Evolutionary conservation across 2,888 invertebrate genomes (phyloP).

Genomic region (Hyalella azteca): DNA sequence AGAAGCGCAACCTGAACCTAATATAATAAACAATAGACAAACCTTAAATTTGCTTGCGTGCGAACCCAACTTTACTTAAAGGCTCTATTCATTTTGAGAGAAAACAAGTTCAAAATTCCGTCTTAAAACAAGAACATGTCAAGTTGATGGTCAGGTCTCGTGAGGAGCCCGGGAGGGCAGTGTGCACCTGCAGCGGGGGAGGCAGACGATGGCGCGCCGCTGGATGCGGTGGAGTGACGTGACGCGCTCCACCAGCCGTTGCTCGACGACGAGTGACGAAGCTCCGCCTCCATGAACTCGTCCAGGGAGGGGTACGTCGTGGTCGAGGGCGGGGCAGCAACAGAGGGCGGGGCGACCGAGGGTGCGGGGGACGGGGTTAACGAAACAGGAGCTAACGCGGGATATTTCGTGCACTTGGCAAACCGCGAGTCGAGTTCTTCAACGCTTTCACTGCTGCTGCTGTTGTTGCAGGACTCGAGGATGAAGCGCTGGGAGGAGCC

Average conservation of each 20-base stretch:
- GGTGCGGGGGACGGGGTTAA: not conserved
- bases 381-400: not conserved
- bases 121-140: too few relatives aligned
- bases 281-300: not conserved
- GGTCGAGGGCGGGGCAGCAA: not conserved
- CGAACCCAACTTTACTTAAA: too few relatives aligned
- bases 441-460: not conserved
- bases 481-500: conserved; percentile 37
- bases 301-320: not conserved
- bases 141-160: too few relatives aligned
- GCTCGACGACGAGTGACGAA: not conserved
- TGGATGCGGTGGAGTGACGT: conserved; percentile 6
- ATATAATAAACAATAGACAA: too few relatives aligned
- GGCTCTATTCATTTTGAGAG: too few relatives aligned
- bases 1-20: too few relatives aligned
- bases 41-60: too few relatives aligned
- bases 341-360: not conserved
- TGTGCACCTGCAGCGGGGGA: not conserved
- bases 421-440: not conserved
- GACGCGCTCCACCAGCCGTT: not conserved
- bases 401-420: not conserved
- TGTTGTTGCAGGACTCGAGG: conserved; percentile 42
- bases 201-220: not conserved
- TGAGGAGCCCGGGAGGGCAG: too few relatives aligned
- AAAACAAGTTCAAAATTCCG: too few relatives aligned